Base-by-base conservation (phyloP, 2,797 vertebrate species). In the Calcarius lapponicus region DNA sequence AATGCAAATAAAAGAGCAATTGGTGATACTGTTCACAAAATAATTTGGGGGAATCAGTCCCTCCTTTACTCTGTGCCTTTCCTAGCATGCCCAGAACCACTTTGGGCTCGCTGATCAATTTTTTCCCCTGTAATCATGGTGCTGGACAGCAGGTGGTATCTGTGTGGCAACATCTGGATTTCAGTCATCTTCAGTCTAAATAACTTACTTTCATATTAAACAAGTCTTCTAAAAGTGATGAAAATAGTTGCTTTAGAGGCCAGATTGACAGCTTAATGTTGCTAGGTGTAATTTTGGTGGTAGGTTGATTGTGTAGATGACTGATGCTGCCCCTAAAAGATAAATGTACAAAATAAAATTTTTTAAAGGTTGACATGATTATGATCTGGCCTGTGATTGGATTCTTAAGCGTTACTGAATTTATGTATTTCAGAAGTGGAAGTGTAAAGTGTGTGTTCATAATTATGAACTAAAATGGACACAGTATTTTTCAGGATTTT, bases 41-140 rank as follows among this genome's bases (percentile, higher is more conserved):
- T 66, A 60, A 45, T 15, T 61, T 36, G 36, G 47, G 17, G 38
- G 38, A 42, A 64, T 26, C 0, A 1, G 15, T 53, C 0, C 0
- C 40, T 80, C 34, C 61, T 32, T 80, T 67, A 21, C 22, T 71
- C 71, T 42, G 11, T 50, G 62, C 28, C 47, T 92, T 79, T 88
- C 43, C 75, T 58, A 13, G 6, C 2, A 3, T 56, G 50, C 20
- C 57, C 21, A n/a, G 25, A 45, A 43, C 50, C 26, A 26, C 45
- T 32, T 26, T 74, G 42, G 42, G 24, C 34, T 80, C 89, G 11
- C 32, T 7, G 7, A 65, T 20, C 26, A 20, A 1, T 24, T 58
- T 79, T 58, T 75, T 60, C 34, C 47, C 47, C 11, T 69, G 6
- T 67, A 58, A 17, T 34, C 36, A 1, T 56, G 38, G 29, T 67